phyloP scores from a whole-genome alignment of 2,888 invertebrate genomes.

The Drosophila silvestris region DNA sequence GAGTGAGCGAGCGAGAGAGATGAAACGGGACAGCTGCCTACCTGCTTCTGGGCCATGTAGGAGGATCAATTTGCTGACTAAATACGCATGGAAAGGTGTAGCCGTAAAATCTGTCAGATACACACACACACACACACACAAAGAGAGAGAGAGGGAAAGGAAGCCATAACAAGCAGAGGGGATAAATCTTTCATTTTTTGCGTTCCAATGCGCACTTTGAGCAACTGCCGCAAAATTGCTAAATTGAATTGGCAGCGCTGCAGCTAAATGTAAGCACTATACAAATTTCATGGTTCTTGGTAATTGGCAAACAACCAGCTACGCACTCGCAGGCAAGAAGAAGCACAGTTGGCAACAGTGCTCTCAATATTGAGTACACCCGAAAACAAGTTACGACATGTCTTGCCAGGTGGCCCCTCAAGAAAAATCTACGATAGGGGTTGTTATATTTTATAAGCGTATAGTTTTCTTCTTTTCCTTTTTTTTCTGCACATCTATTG shows the following conservation, averaged over 20 bases:
- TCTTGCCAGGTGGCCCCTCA: slow-evolving; percentile 59
- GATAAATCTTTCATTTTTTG: slow-evolving; percentile 74
- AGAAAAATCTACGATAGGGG: slow-evolving; percentile 40
- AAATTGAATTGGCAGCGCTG: slow-evolving; percentile 65
- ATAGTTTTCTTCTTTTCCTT: neutral
- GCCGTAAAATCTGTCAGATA: slow-evolving; percentile 71
- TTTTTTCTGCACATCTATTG: slow-evolving; percentile 48
- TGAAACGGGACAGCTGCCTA: slow-evolving; percentile 56
- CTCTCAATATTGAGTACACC: slow-evolving; percentile 24
- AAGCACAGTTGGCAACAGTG: slow-evolving; percentile 58
- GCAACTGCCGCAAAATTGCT: slow-evolving; percentile 67
- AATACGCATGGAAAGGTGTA: slow-evolving; percentile 77
- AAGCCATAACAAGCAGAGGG: slow-evolving; percentile 12
- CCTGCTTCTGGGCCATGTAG: slow-evolving; percentile 64
- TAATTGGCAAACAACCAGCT: slow-evolving; percentile 68
- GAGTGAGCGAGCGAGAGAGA: neutral
- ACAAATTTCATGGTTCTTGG: slow-evolving; percentile 74
- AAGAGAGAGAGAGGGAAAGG: neutral
- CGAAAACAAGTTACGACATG: slow-evolving; percentile 58
- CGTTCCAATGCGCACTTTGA: slow-evolving; percentile 77
- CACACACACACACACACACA: slow-evolving; percentile 23
- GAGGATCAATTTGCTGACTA: slow-evolving; percentile 80
- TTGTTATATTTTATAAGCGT: slow-evolving; percentile 31
- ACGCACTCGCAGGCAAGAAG: slow-evolving; percentile 11
- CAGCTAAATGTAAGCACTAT: slow-evolving; percentile 22